Evolutionary conservation across 2,797 vertebrate genomes (phyloP).

Genomic region (Coccyzus lansbergi): DNA sequence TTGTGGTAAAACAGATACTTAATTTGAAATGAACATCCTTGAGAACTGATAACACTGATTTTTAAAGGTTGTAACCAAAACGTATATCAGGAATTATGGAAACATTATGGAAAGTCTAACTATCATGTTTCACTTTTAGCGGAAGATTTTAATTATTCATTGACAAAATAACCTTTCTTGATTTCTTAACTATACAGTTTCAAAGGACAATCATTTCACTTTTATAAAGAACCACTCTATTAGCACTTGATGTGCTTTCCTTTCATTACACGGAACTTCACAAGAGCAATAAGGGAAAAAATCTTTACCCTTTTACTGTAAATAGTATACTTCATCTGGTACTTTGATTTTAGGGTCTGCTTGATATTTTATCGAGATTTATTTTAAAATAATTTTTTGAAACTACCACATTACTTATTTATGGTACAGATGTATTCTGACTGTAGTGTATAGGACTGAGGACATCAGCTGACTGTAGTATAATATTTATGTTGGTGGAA

Average conservation of each 20-base stretch:
- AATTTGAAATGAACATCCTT: neutral
- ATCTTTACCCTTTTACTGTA: neutral
- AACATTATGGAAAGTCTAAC: neutral
- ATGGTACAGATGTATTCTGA: neutral
- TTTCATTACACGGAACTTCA: neutral
- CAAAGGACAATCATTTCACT: neutral
- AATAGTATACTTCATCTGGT: neutral
- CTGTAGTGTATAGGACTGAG: neutral
- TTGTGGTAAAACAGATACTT: neutral
- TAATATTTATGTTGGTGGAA: neutral
- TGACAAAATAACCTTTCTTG: neutral
- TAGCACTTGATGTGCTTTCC: neutral
- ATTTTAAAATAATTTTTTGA: neutral
- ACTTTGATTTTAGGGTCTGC: neutral
- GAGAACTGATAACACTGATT: neutral
- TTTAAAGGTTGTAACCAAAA: neutral
- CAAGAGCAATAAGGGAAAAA: neutral
- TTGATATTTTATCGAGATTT: neutral
- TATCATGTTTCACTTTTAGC: neutral
- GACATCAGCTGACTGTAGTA: neutral
- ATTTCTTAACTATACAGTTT: neutral
- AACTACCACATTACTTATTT: neutral
- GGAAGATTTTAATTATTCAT: neutral
- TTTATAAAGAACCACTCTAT: neutral
- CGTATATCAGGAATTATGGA: neutral